phyloP scores from a whole-genome alignment of 2,113 vertebrate species.

The Anarhynchus alexandrinus region DNA sequence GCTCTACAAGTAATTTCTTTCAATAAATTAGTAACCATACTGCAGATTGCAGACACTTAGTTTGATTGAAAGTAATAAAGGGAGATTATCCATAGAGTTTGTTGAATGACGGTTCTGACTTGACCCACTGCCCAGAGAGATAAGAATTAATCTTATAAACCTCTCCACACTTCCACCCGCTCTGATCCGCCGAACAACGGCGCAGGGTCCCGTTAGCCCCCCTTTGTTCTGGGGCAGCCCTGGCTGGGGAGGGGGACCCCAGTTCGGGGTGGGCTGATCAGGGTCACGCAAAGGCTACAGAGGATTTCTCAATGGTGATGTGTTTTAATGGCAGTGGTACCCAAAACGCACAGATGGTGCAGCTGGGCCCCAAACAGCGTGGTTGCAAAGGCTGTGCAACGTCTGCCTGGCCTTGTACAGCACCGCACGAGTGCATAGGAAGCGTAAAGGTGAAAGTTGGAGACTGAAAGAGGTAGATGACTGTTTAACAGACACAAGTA shows the following conservation, averaged over 20 bases:
- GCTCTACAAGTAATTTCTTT: constrained; percentile 71
- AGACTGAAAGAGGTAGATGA: not conserved
- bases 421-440: not conserved
- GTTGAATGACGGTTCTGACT: constrained; percentile 71
- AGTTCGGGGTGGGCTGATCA: accelerated
- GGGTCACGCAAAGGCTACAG: accelerated
- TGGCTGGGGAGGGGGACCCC: not conserved
- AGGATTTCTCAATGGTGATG: accelerated
- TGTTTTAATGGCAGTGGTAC: accelerated
- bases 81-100: constrained; percentile 73
- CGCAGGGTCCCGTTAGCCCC: not conserved
- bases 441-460: not conserved
- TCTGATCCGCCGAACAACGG: not conserved
- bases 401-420: not conserved
- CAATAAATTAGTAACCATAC: constrained; percentile 68
- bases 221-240: constrained; percentile 57
- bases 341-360: accelerated
- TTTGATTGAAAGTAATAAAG: constrained; percentile 80
- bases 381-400: not conserved
- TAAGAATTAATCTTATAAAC: constrained; percentile 79
- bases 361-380: not conserved
- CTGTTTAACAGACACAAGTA: not conserved
- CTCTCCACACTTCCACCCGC: constrained; percentile 52
- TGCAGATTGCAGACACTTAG: constrained; percentile 75
- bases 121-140: constrained; percentile 77